phyloP scores from a whole-genome alignment of 2,113 vertebrate species.

The Halichoerus grypus region DNA sequence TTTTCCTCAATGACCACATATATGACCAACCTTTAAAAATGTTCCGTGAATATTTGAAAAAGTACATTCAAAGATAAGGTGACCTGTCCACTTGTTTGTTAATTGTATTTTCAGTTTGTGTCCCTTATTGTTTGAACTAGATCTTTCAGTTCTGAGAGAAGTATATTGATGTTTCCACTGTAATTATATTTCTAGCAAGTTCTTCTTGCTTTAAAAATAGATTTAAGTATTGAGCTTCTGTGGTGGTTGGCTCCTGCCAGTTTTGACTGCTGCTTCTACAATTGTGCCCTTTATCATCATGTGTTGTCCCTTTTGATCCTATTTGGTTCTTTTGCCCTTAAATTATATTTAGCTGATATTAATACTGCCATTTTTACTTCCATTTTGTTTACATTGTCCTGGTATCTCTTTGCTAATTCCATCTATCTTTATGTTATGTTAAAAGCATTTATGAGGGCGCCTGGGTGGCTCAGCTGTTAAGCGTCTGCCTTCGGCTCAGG shows the following conservation, averaged over 20 bases:
- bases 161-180: neutral
- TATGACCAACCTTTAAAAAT: neutral
- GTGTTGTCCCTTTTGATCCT: neutral
- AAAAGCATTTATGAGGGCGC: neutral
- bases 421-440: neutral
- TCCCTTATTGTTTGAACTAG: neutral
- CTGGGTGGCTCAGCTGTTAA: too few species aligned
- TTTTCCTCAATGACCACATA: neutral
- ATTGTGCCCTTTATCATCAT: neutral
- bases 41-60: neutral
- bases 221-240: neutral
- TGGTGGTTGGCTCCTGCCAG: neutral
- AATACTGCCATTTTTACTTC: neutral
- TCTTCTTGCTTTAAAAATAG: slow-evolving; percentile 11
- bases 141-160: neutral
- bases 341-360: neutral
- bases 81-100: neutral
- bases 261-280: neutral
- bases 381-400: neutral
- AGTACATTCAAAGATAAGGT: neutral
- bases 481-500: too few species aligned
- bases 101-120: neutral
- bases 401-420: neutral
- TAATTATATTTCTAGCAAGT: slow-evolving; percentile 22
- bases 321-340: neutral